Evolutionary conservation across 2,797 vertebrate genomes (phyloP).

Genomic region (Hyperoplus lanceolatus): DNA sequence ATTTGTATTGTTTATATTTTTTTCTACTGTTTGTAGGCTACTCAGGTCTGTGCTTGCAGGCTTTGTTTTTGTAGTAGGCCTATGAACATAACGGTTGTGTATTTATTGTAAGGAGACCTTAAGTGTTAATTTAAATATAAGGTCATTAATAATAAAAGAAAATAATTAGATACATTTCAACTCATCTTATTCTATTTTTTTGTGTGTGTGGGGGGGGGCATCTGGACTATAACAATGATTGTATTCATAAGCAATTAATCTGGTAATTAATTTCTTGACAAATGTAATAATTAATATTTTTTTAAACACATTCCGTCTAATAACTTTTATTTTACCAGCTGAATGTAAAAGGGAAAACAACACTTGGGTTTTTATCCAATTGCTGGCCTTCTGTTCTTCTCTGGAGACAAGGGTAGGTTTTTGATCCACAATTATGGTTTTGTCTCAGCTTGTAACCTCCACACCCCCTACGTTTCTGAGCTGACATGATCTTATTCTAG

Average conservation of each 20-base stretch:
- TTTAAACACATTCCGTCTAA: not conserved
- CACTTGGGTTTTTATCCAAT: not conserved
- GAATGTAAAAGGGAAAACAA: no score
- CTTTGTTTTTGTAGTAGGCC: not conserved
- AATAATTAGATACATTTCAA: not conserved
- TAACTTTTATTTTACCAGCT: not conserved
- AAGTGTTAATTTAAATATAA: not conserved
- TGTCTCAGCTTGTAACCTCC: not conserved
- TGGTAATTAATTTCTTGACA: not conserved
- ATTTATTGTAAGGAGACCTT: not conserved
- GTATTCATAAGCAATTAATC: not conserved
- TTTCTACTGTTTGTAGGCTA: not conserved
- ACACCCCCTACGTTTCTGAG: not conserved
- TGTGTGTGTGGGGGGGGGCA: not conserved
- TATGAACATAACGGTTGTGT: not conserved
- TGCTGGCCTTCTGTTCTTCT: not conserved
- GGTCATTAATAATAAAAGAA: not conserved
- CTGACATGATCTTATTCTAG: not conserved
- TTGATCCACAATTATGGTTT: not conserved
- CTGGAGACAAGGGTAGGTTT: not conserved
- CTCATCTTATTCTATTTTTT: constrained; percentile 1
- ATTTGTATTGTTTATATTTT: not conserved
- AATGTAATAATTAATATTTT: not conserved
- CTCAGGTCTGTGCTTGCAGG: not conserved
- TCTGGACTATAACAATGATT: not conserved